Conservation (phyloP, 2,888 invertebrate species). For the Acronicta aceris region DNA sequence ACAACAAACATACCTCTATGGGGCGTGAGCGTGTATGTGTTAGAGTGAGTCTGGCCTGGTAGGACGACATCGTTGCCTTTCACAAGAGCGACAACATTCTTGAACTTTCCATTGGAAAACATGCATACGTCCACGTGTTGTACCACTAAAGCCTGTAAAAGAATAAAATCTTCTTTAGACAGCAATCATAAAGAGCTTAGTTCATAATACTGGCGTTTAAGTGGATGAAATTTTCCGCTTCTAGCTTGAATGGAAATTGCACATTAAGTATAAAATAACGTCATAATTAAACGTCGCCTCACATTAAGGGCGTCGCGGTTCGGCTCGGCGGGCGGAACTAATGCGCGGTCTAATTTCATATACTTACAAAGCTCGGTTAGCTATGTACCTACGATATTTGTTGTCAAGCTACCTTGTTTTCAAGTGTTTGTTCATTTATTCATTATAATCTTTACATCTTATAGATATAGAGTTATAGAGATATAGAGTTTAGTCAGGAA, state of each 20-base stretch:
- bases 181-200: slow-evolving; percentile 11
- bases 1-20: slow-evolving; percentile 84
- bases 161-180: slow-evolving; percentile 9
- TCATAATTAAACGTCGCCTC: slow-evolving; percentile 43
- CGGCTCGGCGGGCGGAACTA: slow-evolving; percentile 27
- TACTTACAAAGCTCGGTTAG: slow-evolving; percentile 22
- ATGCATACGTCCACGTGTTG: slow-evolving; percentile 98
- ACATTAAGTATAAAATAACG: slow-evolving; percentile 40
- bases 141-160: slow-evolving; percentile 92
- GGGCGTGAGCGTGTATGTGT: slow-evolving; percentile 92
- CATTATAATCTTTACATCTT: background rate
- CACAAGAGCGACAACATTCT: slow-evolving; percentile 95
- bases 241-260: slow-evolving; percentile 39
- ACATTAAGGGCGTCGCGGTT: slow-evolving; percentile 24
- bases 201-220: slow-evolving; percentile 15
- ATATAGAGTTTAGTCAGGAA: too few species aligned
- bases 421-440: background rate
- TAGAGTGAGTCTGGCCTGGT: slow-evolving; percentile 90
- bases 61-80: slow-evolving; percentile 90
- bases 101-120: slow-evolving; percentile 98
- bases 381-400: slow-evolving; percentile 6
- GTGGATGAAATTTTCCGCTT: slow-evolving; percentile 22
- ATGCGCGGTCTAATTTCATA: slow-evolving; percentile 20
- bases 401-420: slow-evolving; percentile 10
- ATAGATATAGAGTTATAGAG: too few species aligned